A percentile compares a stretch with the other conserved stretches of the same genome.
Evolutionary conservation across 2,113 vertebrate species (phyloP).

Genomic region (Paracanthobrama guichenoti): DNA sequence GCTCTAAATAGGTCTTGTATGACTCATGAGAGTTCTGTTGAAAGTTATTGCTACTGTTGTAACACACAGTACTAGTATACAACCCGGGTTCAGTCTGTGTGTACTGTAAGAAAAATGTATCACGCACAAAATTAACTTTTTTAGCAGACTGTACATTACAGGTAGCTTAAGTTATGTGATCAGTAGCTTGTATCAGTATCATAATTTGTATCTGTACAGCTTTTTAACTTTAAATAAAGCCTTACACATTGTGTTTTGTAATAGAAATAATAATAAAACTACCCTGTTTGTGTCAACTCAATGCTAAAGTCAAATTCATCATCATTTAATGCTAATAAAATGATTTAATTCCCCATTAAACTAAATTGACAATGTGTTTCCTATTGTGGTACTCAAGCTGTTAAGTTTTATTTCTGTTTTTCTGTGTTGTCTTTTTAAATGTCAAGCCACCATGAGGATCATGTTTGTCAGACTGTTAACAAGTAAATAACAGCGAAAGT

Average conservation of each 20-base stretch:
- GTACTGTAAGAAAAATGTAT: background rate
- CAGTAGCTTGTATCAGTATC: background rate
- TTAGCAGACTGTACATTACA: background rate
- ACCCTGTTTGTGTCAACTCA: background rate
- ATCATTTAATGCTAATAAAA: background rate
- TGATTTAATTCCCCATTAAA: background rate
- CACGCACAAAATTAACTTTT: background rate
- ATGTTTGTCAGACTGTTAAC: conserved; percentile 42
- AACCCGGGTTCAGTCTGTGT: background rate
- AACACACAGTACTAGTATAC: background rate
- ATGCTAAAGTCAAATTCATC: background rate
- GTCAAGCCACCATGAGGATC: conserved; percentile 37
- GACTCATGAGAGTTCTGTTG: background rate
- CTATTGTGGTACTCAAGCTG: background rate
- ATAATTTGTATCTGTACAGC: background rate
- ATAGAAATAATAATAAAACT: background rate
- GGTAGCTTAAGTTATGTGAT: background rate
- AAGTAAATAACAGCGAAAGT: conserved; percentile 1
- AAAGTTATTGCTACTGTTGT: background rate
- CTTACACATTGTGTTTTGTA: background rate
- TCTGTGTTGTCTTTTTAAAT: background rate
- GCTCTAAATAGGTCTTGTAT: background rate
- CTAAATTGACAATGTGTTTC: background rate
- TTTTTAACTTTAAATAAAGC: background rate
- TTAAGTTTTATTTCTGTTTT: background rate